Conservation (phyloP, 2,113 vertebrate genomes). For the Axis porcinus region DNA sequence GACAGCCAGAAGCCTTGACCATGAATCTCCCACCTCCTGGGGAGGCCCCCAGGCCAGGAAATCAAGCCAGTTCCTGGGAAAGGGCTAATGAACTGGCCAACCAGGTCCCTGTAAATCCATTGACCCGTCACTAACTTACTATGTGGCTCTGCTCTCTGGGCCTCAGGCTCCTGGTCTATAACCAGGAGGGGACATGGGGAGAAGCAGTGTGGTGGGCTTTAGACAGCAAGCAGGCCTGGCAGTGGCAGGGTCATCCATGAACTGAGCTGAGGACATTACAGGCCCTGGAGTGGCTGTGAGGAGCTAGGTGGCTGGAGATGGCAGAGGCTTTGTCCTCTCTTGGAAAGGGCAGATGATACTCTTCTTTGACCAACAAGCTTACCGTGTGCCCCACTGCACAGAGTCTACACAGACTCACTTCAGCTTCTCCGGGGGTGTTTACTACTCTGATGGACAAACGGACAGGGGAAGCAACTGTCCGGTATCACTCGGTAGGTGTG, state of each 20-base stretch:
- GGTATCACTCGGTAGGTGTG: neutral
- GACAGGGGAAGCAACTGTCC: neutral
- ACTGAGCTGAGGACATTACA: neutral
- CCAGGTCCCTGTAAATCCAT: neutral
- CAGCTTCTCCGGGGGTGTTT: fast-evolving
- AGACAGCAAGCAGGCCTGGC: neutral
- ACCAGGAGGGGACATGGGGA: neutral
- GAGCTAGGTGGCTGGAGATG: neutral
- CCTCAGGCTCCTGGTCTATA: neutral
- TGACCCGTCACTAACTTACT: neutral
- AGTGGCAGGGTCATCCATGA: neutral
- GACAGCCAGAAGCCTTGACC: slow-evolving; percentile 39
- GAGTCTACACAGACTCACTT: neutral
- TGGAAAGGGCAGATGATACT: neutral
- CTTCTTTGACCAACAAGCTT: neutral
- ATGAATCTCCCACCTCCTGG: neutral
- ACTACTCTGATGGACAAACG: neutral
- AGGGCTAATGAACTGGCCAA: neutral
- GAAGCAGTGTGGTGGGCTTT: neutral
- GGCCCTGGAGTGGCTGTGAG: neutral
- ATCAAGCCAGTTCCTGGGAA: neutral
- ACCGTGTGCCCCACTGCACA: fast-evolving
- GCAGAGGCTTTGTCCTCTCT: neutral
- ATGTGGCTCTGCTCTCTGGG: neutral
- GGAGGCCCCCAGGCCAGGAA: neutral